Base-by-base conservation (phyloP, 2,888 invertebrate species). In the Pterobdella sp. region DNA sequence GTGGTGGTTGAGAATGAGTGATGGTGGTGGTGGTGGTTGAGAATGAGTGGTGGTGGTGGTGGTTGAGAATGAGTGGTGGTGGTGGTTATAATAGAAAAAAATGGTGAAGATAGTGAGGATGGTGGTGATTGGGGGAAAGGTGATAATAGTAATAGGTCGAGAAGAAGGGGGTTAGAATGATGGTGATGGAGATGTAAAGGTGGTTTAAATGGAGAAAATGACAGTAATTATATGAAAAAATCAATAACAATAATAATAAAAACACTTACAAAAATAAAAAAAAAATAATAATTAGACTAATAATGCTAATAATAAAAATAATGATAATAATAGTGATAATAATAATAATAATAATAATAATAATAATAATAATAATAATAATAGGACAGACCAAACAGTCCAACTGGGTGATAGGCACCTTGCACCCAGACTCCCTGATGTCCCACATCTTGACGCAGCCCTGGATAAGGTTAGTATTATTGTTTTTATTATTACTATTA, bases 381-480 rank as follows among this genome's bases (percentile, higher is more conserved):
- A 34, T 22, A 35, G 18, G 10, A 81, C 86, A 86, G 85, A 88
- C 88, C 87, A 92, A 85, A 84, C 92, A 92, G 81, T 95, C 94
- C 52, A 94, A 84, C 80, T 93, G 91, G 71, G 90, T 90, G 0
- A 94, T 91, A 72, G 93, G 92, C 80, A 89, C 90, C 83, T 92
- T 92, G 79, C 88, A 88, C 76, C 89, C 90, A 36, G 92, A 91
- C 82, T 92, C 92, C 84, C 91, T 90, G 84, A 94, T 93, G 85
- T 94, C 94, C 94, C 94, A 94, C 75, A 95, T 93, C 85, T 96
- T 96, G 79, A 96, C 95, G 85, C 94, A 93, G 74, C 93, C 93
- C 82, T 86, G 79, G 22, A 74, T 65, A 29, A 29, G n/a, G 49
- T 32, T n/a, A 26, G 64, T 63, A 10, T 7, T 63, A n/a, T n/a